A percentile compares a stretch with the other conserved stretches of the same genome.
These are phyloP conservation scores for Euphydryas editha DNA, from an alignment of 2,888 invertebrate genomes.

Conservation along the genomic window DNA sequence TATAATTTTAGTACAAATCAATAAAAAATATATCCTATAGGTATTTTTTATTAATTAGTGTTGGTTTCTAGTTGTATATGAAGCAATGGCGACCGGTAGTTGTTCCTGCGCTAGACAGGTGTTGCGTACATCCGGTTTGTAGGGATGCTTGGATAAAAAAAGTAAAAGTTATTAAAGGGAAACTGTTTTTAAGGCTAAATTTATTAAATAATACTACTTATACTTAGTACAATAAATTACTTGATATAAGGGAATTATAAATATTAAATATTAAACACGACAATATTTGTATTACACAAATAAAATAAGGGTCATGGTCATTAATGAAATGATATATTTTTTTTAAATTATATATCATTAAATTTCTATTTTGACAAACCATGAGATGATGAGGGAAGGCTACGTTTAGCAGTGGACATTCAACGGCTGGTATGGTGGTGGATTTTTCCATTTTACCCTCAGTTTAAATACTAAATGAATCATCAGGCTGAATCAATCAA, in stretches of 20 bases:
- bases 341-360: no score
- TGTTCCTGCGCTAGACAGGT: conserved; percentile 33
- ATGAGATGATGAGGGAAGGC: no score
- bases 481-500: no score
- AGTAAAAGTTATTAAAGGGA: not conserved
- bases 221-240: not conserved
- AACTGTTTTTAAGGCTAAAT: not conserved
- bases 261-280: not conserved
- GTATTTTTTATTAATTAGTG: not conserved
- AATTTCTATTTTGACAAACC: no score
- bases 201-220: not conserved
- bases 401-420: no score
- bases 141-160: conserved; percentile 9
- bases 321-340: no score
- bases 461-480: no score
- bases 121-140: conserved; percentile 32
- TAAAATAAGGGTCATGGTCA: no score
- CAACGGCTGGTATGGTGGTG: no score
- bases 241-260: not conserved
- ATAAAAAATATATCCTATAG: not conserved
- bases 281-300: no score
- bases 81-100: conserved; percentile 28
- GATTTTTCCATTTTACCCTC: no score
- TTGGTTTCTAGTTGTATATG: conserved; percentile 12
- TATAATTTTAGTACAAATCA: no score